A percentile compares a stretch with the other conserved stretches of the same genome.
phyloP scores from a whole-genome alignment of 1,140 invertebrate genomes.

The Heliconius hermathena region DNA sequence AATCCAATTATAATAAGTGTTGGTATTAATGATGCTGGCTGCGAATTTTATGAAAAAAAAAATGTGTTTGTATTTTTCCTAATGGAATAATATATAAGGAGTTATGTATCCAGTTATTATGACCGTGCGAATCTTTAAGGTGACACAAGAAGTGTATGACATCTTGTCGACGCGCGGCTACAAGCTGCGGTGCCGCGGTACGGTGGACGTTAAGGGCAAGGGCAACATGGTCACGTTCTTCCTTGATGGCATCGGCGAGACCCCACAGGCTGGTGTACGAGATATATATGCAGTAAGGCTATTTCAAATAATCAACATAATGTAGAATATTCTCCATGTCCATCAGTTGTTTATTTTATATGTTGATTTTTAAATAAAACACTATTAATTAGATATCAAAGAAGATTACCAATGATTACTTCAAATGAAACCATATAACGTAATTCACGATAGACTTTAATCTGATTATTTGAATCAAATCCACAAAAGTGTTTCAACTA shows the following conservation, averaged over 20 bases:
- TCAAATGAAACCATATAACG: not conserved
- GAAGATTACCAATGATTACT: not conserved
- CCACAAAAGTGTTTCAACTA: no score
- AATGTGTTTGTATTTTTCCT: not conserved
- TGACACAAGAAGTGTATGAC: slow-evolving; percentile 93
- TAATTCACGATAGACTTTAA: not conserved
- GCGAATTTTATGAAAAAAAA: not conserved
- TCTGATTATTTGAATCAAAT: no score
- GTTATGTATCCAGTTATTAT: not conserved
- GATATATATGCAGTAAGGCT: slow-evolving; percentile 64
- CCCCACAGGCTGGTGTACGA: slow-evolving; percentile 20
- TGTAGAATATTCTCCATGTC: no score
- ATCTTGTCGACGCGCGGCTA: slow-evolving; percentile 89
- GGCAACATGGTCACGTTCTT: slow-evolving; percentile 98
- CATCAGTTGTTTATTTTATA: no score
- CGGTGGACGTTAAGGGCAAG: slow-evolving; percentile 95
- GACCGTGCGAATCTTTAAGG: slow-evolving; percentile 79
- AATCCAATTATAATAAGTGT: not conserved
- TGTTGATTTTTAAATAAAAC: not conserved
- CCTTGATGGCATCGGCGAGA: slow-evolving; percentile 84
- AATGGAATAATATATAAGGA: not conserved
- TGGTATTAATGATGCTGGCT: not conserved
- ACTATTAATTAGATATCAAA: not conserved
- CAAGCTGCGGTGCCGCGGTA: slow-evolving; percentile 89
- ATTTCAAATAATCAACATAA: not conserved